These are phyloP conservation scores for Catajapyx aquilonaris DNA, from an alignment of 1,140 invertebrate species.

Conservation along the genomic window DNA sequence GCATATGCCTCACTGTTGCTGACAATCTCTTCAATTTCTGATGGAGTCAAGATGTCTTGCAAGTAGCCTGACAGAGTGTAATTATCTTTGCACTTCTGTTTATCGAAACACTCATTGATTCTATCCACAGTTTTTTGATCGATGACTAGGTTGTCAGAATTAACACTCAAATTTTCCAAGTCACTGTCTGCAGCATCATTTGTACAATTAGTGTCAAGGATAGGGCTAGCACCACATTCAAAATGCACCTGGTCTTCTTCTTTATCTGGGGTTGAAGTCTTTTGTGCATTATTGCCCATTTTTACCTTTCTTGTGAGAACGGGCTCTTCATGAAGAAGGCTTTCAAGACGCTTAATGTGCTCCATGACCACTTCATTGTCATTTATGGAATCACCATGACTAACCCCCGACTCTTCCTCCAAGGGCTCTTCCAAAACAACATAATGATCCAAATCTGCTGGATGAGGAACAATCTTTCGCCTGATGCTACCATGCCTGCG, in stretches of 20 bases:
- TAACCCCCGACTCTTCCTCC: too few relatives aligned
- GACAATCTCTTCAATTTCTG: conserved; percentile 21
- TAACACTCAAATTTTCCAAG: conserved; percentile 7
- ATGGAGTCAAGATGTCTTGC: conserved; percentile 17
- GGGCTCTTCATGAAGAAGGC: too few relatives aligned
- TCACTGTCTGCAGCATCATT: too few relatives aligned
- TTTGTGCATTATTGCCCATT: too few relatives aligned
- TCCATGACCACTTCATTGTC: conserved; percentile 5
- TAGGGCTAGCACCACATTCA: too few relatives aligned
- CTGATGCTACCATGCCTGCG: conserved; percentile 15
- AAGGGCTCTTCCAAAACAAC: too few relatives aligned
- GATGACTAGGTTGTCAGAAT: conserved; percentile 10
- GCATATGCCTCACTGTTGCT: conserved; percentile 17
- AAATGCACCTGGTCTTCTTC: too few relatives aligned
- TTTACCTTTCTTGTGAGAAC: too few relatives aligned
- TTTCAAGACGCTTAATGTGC: too few relatives aligned
- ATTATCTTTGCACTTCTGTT: conserved; percentile 18
- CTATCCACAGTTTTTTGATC: conserved; percentile 14
- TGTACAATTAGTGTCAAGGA: too few relatives aligned
- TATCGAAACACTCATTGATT: conserved; percentile 16
- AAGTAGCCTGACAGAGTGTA: conserved; percentile 19
- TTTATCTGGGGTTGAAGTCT: conserved; percentile 2
- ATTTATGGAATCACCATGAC: conserved; percentile 3
- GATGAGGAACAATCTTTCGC: conserved; percentile 12
- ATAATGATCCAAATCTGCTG: too few relatives aligned